Evolutionary conservation across 2,888 invertebrate species (phyloP), one percentile per base, ranked within the genome.

Genomic region (Xestobium rufovillosum): DNA sequence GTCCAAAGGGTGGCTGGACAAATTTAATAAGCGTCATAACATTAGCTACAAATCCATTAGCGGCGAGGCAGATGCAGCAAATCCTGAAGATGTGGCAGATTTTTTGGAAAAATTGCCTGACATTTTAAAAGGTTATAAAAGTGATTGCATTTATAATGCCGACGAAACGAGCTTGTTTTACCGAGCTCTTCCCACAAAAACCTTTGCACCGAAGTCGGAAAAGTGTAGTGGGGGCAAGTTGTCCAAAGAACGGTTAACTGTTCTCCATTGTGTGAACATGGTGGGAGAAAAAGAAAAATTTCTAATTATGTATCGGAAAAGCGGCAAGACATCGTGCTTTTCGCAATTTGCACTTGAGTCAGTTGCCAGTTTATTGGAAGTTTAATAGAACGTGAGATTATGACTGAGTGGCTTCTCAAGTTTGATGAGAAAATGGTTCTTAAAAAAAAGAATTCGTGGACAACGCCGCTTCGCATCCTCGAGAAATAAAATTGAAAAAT

Each of bases 291-390:
- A 36, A 36, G 26, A 37, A 32, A 8, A 15, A 13, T 16, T 32
- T 14, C 29, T 40, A n/a, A n/a, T n/a, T n/a, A n/a, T n/a, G n/a
- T n/a, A 40, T 40, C 4, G 33, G 25, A 23, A 40, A 40, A 16
- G 28, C 40, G 14, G 25, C 17, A 8, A 14, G 26, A 2, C 33
- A 32, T 9, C 2, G 34, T 17, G 34, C 29, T 2, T 32, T 40
- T n/a, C 35, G 32, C n/a, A 26, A 36, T 19, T 12, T 36, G 10
- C 2, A 4, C 11, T 3, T 36, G 13, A 19, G 31, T 16, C n/a
- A 32, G 14, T 16, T 35, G 13, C 29, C 16, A 10, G 14, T 17
- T 3, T n/a, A n/a, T n/a, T n/a, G n/a, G n/a, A n/a, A n/a, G n/a
- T n/a, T n/a, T n/a, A n/a, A n/a, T n/a, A n/a, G n/a, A n/a, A n/a